Conservation (phyloP, 2,888 invertebrate genomes). For the Nomada hirtipes region DNA sequence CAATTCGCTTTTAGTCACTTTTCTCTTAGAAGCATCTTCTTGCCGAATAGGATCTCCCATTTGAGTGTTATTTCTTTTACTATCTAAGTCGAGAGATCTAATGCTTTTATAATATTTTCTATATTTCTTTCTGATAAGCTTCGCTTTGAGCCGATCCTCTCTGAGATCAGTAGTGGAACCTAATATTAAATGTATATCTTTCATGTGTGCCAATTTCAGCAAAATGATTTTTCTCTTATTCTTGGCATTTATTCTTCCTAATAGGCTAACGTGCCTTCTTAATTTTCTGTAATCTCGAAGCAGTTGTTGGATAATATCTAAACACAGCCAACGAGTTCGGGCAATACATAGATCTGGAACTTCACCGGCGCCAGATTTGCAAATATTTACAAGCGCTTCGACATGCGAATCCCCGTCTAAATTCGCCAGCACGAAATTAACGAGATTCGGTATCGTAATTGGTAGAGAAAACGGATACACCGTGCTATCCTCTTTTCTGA, state of each 20-base stretch:
- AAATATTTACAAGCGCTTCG: constrained; percentile 81
- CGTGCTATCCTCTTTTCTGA: constrained; percentile 89
- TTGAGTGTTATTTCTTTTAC: constrained; percentile 53
- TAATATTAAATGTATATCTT: constrained; percentile 79
- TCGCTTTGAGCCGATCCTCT: constrained; percentile 70
- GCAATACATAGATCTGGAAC: constrained; percentile 77
- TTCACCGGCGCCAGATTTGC: constrained; percentile 77
- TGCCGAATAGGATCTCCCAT: constrained; percentile 18
- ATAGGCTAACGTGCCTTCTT: constrained; percentile 65
- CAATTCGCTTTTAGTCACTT: constrained; percentile 74
- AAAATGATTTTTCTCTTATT: constrained; percentile 74
- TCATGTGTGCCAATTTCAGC: constrained; percentile 78
- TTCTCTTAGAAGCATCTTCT: constrained; percentile 30
- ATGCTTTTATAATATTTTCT: constrained; percentile 65
- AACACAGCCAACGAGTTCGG: constrained; percentile 78
- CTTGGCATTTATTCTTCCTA: constrained; percentile 59
- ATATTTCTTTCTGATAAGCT: constrained; percentile 68
- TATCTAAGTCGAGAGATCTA: constrained; percentile 55
- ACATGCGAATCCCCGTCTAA: constrained; percentile 84
- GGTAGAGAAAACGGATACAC: constrained; percentile 88
- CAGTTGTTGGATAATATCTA: constrained; percentile 79
- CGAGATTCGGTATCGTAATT: constrained; percentile 88
- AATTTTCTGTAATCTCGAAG: constrained; percentile 76
- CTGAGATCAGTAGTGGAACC: constrained; percentile 74
- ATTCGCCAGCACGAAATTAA: constrained; percentile 90